Percentiles rank a stretch among this genome's conserved stretches.
Conservation (phyloP, 2,797 vertebrate genomes). For the Thalassophryne amazonica region DNA sequence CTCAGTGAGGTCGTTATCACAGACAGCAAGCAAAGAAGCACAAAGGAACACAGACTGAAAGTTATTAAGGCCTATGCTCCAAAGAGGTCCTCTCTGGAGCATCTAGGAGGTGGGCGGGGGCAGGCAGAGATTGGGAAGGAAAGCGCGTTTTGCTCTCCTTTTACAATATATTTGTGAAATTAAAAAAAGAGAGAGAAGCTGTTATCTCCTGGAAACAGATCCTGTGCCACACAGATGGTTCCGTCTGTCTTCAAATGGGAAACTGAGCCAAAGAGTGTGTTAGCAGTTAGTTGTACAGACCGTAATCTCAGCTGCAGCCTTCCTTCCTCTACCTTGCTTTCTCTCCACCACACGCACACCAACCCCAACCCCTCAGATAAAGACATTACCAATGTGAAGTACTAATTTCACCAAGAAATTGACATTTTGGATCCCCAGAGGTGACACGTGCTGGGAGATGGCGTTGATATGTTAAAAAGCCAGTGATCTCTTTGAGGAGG, state of each 20-base stretch:
- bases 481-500: conserved; percentile 29
- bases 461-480: conserved; percentile 35
- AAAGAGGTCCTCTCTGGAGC: conserved; percentile 49
- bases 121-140: conserved; percentile 56
- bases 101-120: conserved; percentile 42
- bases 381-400: conserved; percentile 18
- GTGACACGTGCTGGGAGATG: conserved; percentile 12
- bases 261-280: conserved; percentile 67
- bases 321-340: conserved; percentile 61
- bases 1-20: conserved; percentile 60
- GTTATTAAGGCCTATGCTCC: conserved; percentile 60
- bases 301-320: conserved; percentile 76
- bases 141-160: conserved; percentile 27
- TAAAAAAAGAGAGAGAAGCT: conserved; percentile 64
- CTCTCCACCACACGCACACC: conserved; percentile 10
- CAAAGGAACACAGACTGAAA: conserved; percentile 50
- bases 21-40: conserved; percentile 52
- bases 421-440: conserved; percentile 30
- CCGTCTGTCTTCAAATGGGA: conserved; percentile 78
- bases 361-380: conserved; percentile 10
- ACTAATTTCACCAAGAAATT: conserved; percentile 25
- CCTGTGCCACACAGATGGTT: conserved; percentile 75
- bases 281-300: conserved; percentile 73
- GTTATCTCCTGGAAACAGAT: conserved; percentile 85
- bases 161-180: conserved; percentile 73